Evolutionary conservation across 2,888 invertebrate species (phyloP).

Genomic region (Noctua comes): DNA sequence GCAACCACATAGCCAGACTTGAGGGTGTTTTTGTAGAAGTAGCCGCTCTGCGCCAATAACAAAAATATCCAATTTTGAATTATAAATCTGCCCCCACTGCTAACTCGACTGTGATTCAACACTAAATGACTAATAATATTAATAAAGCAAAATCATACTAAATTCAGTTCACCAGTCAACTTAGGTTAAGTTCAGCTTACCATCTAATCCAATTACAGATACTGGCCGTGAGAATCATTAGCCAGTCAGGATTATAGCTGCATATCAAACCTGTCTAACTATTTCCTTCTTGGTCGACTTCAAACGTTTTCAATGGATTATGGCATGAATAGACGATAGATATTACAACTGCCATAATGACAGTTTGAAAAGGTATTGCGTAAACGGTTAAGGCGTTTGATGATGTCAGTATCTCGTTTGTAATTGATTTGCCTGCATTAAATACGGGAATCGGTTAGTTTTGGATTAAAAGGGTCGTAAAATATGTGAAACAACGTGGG

Average conservation of each 20-base stretch:
- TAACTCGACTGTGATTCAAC: slow-evolving; percentile 4
- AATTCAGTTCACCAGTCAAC: slow-evolving; percentile 44
- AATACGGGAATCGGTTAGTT: background rate
- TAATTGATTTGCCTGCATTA: background rate
- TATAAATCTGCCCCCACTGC: background rate
- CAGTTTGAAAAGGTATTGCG: slow-evolving; percentile 56
- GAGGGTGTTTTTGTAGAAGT: background rate
- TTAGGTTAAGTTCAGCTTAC: slow-evolving; percentile 53
- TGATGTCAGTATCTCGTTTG: slow-evolving; percentile 14
- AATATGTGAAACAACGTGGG: background rate
- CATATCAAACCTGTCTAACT: slow-evolving; percentile 60
- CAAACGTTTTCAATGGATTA: slow-evolving; percentile 58
- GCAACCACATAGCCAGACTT: background rate
- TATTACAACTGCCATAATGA: slow-evolving; percentile 56
- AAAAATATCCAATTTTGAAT: background rate
- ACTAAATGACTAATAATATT: slow-evolving; percentile 14
- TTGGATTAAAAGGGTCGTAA: background rate
- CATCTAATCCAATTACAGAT: slow-evolving; percentile 58
- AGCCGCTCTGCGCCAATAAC: background rate
- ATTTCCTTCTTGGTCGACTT: slow-evolving; percentile 59
- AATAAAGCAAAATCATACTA: slow-evolving; percentile 26
- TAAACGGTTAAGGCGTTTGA: slow-evolving; percentile 46
- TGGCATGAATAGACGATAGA: slow-evolving; percentile 48
- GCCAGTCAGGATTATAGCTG: slow-evolving; percentile 50
- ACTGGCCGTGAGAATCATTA: slow-evolving; percentile 59